Conservation (phyloP, 2,113 vertebrate genomes). For the Ploceus nigricollis region DNA sequence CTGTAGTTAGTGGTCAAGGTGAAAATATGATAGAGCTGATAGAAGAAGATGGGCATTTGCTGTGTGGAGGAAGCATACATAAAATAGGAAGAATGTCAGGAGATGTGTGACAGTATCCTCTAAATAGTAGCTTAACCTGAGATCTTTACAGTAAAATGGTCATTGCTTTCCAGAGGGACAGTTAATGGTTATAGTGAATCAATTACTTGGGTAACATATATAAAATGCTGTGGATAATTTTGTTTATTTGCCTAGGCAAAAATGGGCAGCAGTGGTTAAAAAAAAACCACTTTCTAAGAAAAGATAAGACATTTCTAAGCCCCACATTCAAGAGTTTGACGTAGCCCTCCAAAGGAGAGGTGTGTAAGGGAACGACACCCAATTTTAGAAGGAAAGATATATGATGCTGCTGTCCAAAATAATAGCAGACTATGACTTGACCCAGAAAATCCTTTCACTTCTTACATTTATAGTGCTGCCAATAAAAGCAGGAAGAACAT, state of each 20-base stretch:
- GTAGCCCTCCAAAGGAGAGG: neutral
- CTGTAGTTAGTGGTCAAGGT: neutral
- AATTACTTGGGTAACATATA: neutral
- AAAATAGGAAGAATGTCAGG: neutral
- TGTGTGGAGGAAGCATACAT: neutral
- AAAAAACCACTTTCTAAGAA: neutral
- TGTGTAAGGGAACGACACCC: neutral
- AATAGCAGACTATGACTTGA: slow-evolving; percentile 29
- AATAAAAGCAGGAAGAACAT: slow-evolving; percentile 5
- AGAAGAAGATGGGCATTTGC: neutral
- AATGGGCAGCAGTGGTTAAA: neutral
- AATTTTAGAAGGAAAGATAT: slow-evolving; percentile 46
- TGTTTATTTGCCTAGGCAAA: neutral
- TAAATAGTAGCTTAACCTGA: neutral
- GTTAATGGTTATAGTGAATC: neutral
- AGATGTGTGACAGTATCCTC: neutral
- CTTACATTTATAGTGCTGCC: neutral
- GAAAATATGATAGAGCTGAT: neutral
- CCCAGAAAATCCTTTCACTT: slow-evolving; percentile 38
- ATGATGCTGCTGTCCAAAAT: slow-evolving; percentile 19
- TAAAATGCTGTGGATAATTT: neutral
- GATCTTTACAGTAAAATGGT: neutral
- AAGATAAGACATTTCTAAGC: neutral
- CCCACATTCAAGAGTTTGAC: neutral
- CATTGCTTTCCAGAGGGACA: neutral